Evolutionary conservation across 2,888 invertebrate genomes (phyloP).

Genomic region (Syrphus vitripennis): DNA sequence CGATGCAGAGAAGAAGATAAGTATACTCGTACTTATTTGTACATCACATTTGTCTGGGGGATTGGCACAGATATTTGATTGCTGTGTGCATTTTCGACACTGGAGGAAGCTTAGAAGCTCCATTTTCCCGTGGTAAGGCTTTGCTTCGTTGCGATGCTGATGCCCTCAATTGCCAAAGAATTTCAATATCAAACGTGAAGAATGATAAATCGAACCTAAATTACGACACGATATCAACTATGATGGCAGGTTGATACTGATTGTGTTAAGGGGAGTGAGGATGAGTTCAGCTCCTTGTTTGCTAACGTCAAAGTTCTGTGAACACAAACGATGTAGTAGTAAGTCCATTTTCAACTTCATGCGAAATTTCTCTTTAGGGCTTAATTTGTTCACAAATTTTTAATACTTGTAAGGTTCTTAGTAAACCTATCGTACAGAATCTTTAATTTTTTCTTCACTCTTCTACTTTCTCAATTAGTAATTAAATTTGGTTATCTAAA

Average conservation of each 20-base stretch:
- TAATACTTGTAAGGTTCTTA: no score
- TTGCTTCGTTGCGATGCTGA: no score
- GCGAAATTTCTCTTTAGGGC: no score
- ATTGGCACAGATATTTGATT: constrained; percentile 37
- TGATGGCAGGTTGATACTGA: background rate
- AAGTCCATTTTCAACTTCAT: background rate
- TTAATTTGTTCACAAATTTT: no score
- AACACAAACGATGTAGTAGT: background rate
- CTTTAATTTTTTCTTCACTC: no score
- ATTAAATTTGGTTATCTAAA: background rate
- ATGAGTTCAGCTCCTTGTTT: background rate
- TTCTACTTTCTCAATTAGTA: background rate
- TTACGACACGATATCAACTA: background rate
- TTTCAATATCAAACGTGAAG: constrained; percentile 7
- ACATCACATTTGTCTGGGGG: constrained; percentile 42
- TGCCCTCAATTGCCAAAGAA: constrained; percentile 24
- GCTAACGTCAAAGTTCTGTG: background rate
- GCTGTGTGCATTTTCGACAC: constrained; percentile 7
- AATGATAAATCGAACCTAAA: background rate
- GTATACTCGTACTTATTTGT: background rate
- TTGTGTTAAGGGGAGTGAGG: background rate
- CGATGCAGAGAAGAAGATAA: constrained; percentile 9
- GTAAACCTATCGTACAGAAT: no score
- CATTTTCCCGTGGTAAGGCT: background rate
- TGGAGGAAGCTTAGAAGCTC: background rate